Evolutionary conservation across 2,797 vertebrate genomes (phyloP).

Genomic region (Muscicapa striata): DNA sequence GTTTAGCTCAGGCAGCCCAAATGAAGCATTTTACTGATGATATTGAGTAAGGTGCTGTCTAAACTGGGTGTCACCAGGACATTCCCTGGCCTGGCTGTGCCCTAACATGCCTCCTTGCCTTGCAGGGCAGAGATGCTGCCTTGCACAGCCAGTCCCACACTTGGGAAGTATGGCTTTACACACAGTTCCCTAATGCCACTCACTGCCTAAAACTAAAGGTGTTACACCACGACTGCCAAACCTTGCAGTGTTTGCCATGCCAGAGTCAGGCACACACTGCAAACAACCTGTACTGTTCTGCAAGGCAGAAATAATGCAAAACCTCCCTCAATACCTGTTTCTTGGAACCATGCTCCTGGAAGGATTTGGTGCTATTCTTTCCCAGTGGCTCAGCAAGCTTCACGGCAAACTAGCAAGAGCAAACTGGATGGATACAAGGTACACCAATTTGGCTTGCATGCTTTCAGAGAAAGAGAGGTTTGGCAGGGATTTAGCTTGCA

Average conservation of each 20-base stretch:
- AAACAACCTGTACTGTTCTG: neutral
- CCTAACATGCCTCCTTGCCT: neutral
- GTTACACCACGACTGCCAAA: neutral
- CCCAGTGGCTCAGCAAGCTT: neutral
- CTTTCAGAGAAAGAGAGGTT: neutral
- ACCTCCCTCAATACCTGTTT: neutral
- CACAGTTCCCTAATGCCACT: neutral
- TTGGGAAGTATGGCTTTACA: neutral
- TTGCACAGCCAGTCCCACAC: neutral
- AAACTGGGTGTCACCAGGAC: neutral
- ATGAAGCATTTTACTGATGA: neutral
- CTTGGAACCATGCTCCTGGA: neutral
- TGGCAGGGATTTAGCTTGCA: neutral
- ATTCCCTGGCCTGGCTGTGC: neutral
- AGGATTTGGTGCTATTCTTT: neutral
- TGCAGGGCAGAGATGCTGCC: fast-evolving
- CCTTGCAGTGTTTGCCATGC: neutral
- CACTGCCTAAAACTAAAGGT: neutral
- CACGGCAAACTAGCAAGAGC: neutral
- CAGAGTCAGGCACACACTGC: neutral
- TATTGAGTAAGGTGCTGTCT: neutral
- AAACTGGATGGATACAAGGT: neutral
- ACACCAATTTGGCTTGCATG: neutral
- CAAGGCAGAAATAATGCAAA: neutral
- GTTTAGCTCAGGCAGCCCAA: neutral